Percentiles rank a stretch among this genome's conserved stretches.
These are phyloP conservation scores for Zalophus californianus DNA, from an alignment of 2,797 vertebrate genomes.

Conservation along the genomic window DNA sequence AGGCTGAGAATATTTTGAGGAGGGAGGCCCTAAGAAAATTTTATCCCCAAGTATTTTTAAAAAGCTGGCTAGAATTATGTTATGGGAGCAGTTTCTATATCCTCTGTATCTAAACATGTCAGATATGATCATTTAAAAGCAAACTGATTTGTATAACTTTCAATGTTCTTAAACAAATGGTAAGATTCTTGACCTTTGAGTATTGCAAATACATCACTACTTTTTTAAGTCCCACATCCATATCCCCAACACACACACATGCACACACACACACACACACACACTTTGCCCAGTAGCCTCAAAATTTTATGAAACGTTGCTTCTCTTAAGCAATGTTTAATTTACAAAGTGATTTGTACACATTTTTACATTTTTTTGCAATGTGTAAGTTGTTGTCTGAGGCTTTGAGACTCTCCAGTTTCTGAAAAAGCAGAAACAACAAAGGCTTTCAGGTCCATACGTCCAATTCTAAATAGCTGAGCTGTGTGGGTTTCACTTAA, in stretches of 20 bases:
- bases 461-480: background rate
- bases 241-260: too few species aligned
- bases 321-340: background rate
- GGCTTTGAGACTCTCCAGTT: background rate
- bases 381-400: too few species aligned
- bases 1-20: background rate
- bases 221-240: background rate
- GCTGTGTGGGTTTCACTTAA: background rate
- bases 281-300: background rate
- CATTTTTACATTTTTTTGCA: background rate
- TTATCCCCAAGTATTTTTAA: background rate
- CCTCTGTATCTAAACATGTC: background rate
- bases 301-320: background rate
- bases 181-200: background rate
- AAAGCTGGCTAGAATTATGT: background rate
- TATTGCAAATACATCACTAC: background rate
- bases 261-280: background rate
- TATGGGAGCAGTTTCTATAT: background rate
- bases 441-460: accelerated
- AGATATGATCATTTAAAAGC: background rate
- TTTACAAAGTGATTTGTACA: background rate
- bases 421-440: background rate
- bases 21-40: background rate
- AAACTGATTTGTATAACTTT: background rate
- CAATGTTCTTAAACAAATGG: background rate